These are phyloP conservation scores for Apus apus DNA, from an alignment of 2,113 vertebrate genomes.

Conservation along the genomic window DNA sequence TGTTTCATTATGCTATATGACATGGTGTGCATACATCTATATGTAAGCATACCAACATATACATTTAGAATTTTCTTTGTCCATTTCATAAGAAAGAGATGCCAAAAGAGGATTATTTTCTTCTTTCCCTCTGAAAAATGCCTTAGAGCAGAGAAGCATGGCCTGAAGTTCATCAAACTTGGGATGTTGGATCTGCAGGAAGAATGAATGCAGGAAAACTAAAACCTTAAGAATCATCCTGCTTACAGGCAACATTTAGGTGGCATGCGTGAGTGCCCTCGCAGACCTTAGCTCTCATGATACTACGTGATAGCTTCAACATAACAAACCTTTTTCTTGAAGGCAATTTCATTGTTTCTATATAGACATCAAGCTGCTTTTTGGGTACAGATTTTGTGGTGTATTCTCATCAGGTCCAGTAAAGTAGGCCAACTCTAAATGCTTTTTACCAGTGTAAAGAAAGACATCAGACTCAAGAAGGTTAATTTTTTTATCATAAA, in stretches of 20 bases:
- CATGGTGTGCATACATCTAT: not conserved
- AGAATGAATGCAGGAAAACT: not conserved
- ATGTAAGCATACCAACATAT: not conserved
- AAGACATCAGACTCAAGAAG: not conserved
- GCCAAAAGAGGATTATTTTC: fast-evolving
- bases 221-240: not conserved
- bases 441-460: not conserved
- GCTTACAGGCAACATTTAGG: not conserved
- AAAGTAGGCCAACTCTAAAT: not conserved
- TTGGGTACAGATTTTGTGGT: not conserved
- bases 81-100: not conserved
- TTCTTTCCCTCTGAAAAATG: not conserved
- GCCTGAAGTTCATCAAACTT: not conserved
- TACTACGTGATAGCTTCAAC: not conserved
- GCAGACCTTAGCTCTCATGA: not conserved
- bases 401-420: not conserved
- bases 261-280: not conserved
- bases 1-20: not conserved
- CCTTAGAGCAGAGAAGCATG: not conserved
- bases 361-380: not conserved
- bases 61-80: not conserved
- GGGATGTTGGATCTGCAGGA: not conserved
- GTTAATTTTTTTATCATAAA: not conserved
- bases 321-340: not conserved
- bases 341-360: not conserved